Percentiles rank a stretch among this genome's conserved stretches.
Conservation (phyloP, 2,888 invertebrate species). For the Drosophila lacicola region DNA sequence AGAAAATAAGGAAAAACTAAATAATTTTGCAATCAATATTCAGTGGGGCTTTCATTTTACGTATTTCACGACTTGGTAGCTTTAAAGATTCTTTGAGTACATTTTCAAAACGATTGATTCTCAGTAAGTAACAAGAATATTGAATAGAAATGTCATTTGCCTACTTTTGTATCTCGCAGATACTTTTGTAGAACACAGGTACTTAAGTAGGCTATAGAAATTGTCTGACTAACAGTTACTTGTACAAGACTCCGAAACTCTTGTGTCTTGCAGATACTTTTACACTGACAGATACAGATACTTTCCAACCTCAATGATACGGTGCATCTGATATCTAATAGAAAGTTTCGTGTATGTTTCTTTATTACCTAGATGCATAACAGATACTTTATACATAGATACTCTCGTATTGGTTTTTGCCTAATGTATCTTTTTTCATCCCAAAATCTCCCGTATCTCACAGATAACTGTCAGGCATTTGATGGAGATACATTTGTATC, state of each 20-base stretch:
- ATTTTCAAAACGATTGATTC: neutral
- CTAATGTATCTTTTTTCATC: neutral
- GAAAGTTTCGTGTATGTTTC: neutral
- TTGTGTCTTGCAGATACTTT: neutral
- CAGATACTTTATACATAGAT: neutral
- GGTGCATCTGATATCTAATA: neutral
- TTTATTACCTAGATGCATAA: neutral
- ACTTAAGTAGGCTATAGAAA: too few relatives aligned
- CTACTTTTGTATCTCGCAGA: neutral
- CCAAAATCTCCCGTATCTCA: neutral
- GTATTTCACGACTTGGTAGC: neutral
- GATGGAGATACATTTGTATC: neutral
- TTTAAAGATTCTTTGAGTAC: too few relatives aligned
- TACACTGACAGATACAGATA: too few relatives aligned
- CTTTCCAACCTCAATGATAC: too few relatives aligned
- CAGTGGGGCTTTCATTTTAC: neutral
- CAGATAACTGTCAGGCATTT: too few relatives aligned
- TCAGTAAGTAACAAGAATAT: too few relatives aligned
- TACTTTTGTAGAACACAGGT: neutral
- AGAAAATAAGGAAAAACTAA: neutral
- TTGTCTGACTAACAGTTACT: too few relatives aligned
- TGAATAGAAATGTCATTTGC: too few relatives aligned
- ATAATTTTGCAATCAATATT: conserved; percentile 8
- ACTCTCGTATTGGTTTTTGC: neutral
- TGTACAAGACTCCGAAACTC: neutral